Evolutionary conservation across 2,797 vertebrate species (phyloP).

Genomic region (Gephyroberyx darwinii): DNA sequence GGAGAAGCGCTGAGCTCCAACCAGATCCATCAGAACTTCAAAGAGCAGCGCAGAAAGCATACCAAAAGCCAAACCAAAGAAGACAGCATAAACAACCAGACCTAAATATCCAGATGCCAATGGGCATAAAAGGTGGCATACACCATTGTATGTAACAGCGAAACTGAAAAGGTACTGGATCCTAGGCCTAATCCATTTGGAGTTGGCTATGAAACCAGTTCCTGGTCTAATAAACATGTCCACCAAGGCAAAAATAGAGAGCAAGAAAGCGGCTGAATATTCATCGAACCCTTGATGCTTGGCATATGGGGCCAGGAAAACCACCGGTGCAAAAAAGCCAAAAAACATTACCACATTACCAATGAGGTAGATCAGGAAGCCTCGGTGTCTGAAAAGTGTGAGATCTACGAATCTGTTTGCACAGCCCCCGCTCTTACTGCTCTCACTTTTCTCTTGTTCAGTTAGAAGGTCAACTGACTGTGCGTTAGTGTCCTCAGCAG

Average conservation of each 20-base stretch:
- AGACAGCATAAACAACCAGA: conserved; percentile 75
- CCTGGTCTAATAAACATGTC: conserved; percentile 82
- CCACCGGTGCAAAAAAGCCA: conserved; percentile 85
- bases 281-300: conserved; percentile 82
- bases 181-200: conserved; percentile 79
- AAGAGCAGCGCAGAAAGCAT: conserved; percentile 86
- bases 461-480: background rate
- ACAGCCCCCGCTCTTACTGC: conserved; percentile 53
- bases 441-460: conserved; percentile 47
- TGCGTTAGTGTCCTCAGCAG: conserved; percentile 9
- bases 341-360: conserved; percentile 87
- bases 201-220: conserved; percentile 83
- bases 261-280: conserved; percentile 84
- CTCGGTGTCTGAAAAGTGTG: conserved; percentile 86
- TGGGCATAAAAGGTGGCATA: conserved; percentile 85
- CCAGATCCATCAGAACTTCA: conserved; percentile 85
- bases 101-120: conserved; percentile 77
- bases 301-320: conserved; percentile 86
- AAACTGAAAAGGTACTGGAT: conserved; percentile 87
- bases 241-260: conserved; percentile 82
- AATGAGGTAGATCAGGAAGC: conserved; percentile 86
- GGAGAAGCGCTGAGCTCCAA: conserved; percentile 82
- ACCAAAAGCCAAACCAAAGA: conserved; percentile 82
- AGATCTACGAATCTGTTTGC: conserved; percentile 79
- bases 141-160: conserved; percentile 78